Conservation (phyloP, 2,797 vertebrate genomes). For the Enteromius trimaculatus region DNA sequence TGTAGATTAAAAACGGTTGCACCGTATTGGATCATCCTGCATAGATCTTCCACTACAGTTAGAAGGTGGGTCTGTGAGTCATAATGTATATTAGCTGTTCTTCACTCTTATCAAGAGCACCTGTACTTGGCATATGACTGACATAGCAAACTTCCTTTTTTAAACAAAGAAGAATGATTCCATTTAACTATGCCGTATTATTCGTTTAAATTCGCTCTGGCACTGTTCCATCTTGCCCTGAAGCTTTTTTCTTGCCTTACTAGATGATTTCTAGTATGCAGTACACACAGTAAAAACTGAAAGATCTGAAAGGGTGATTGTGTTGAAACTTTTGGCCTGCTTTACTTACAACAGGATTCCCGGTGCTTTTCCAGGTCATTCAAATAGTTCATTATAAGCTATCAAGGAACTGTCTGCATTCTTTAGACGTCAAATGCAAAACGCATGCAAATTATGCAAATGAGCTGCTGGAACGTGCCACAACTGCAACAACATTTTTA, state of each 20-base stretch:
- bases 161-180: slow-evolving; percentile 22
- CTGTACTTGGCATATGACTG: slow-evolving; percentile 51
- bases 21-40: neutral
- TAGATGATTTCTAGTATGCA: neutral
- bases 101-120: slow-evolving; percentile 49
- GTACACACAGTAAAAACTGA: neutral
- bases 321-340: neutral
- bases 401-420: slow-evolving; percentile 40
- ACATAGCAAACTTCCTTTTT: slow-evolving; percentile 49
- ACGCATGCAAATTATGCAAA: slow-evolving; percentile 69
- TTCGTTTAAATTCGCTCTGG: neutral
- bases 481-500: slow-evolving; percentile 57
- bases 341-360: slow-evolving; percentile 5
- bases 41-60: slow-evolving; percentile 27
- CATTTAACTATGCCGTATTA: neutral
- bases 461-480: slow-evolving; percentile 55
- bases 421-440: slow-evolving; percentile 59
- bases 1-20: slow-evolving; percentile 23
- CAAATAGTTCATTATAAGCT: slow-evolving; percentile 43
- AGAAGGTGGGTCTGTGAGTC: slow-evolving; percentile 43
- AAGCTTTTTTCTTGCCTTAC: neutral
- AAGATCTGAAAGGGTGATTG: slow-evolving; percentile 29
- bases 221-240: neutral
- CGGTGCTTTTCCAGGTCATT: slow-evolving; percentile 55
- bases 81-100: slow-evolving; percentile 38